These are phyloP conservation scores for Aplochiton taeniatus DNA, from an alignment of 2,797 vertebrate genomes.

Conservation along the genomic window DNA sequence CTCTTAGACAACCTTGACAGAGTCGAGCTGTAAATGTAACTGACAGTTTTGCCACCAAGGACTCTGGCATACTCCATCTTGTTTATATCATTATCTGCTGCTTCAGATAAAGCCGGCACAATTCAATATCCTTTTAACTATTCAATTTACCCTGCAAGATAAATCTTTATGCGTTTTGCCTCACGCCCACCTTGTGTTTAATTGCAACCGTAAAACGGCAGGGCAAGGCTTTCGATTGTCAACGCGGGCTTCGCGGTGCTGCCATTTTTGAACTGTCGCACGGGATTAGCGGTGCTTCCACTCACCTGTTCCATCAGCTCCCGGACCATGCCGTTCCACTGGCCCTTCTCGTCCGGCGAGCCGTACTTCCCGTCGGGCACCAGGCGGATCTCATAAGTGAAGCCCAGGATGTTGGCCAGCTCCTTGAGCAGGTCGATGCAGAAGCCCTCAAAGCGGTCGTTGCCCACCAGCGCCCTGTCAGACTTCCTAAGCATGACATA, in stretches of 20 bases:
- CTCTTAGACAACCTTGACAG: slow-evolving; percentile 71
- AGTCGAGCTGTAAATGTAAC: slow-evolving; percentile 65
- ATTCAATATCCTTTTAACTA: slow-evolving; percentile 31
- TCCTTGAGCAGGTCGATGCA: slow-evolving; percentile 97
- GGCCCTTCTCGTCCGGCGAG: slow-evolving; percentile 96
- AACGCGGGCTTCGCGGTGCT: no score
- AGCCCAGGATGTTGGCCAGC: slow-evolving; percentile 91
- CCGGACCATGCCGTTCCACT: slow-evolving; percentile 97
- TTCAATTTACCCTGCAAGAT: slow-evolving; percentile 13
- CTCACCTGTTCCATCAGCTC: slow-evolving; percentile 98
- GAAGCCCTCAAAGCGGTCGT: slow-evolving; percentile 97
- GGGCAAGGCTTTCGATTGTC: no score
- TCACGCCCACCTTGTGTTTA: no score
- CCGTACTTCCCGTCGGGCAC: slow-evolving; percentile 95
- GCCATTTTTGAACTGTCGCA: not conserved
- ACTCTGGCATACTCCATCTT: slow-evolving; percentile 58
- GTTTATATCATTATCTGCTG: slow-evolving; percentile 47
- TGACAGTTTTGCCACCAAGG: slow-evolving; percentile 58
- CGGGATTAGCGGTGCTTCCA: slow-evolving; percentile 35
- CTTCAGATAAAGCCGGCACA: slow-evolving; percentile 50
- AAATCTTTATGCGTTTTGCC: not conserved
- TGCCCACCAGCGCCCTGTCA: slow-evolving; percentile 91
- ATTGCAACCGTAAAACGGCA: no score
- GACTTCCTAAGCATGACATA: slow-evolving; percentile 99
- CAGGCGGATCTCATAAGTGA: slow-evolving; percentile 93